A percentile compares a stretch with the other conserved stretches of the same genome.
Evolutionary conservation across 2,113 vertebrate species (phyloP).

Genomic region (Sapajus apella): DNA sequence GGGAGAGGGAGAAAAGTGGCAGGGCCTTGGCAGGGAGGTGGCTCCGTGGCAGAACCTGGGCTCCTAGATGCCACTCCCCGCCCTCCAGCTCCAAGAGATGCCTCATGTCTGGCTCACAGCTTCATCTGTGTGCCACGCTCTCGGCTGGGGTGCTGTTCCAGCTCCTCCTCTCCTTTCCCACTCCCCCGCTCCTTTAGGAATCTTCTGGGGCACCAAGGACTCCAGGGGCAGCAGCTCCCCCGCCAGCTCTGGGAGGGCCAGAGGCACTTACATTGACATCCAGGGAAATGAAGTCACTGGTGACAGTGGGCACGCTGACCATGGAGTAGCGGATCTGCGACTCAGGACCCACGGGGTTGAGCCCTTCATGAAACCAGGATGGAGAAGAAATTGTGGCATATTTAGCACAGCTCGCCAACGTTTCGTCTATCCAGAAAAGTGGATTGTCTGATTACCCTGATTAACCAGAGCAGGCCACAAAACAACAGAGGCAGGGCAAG

Average conservation of each 20-base stretch:
- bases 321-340: constrained; percentile 74
- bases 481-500: background rate
- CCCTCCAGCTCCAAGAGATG: no score
- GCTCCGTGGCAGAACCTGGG: background rate
- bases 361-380: constrained; percentile 44
- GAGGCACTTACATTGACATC: constrained; percentile 68
- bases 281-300: constrained; percentile 71
- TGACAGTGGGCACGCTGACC: constrained; percentile 50
- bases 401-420: background rate
- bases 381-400: background rate
- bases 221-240: background rate
- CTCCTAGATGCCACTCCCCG: background rate
- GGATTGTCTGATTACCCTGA: background rate
- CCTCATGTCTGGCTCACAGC: fast-evolving
- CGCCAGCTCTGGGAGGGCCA: background rate
- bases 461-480: background rate
- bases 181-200: background rate
- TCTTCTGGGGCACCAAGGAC: background rate
- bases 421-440: background rate
- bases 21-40: background rate
- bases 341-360: constrained; percentile 68
- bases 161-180: background rate
- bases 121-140: fast-evolving
- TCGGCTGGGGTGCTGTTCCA: background rate
- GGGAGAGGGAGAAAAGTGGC: background rate